Base-by-base conservation (phyloP, 2,113 vertebrate genomes). In the Lepus europaeus region DNA sequence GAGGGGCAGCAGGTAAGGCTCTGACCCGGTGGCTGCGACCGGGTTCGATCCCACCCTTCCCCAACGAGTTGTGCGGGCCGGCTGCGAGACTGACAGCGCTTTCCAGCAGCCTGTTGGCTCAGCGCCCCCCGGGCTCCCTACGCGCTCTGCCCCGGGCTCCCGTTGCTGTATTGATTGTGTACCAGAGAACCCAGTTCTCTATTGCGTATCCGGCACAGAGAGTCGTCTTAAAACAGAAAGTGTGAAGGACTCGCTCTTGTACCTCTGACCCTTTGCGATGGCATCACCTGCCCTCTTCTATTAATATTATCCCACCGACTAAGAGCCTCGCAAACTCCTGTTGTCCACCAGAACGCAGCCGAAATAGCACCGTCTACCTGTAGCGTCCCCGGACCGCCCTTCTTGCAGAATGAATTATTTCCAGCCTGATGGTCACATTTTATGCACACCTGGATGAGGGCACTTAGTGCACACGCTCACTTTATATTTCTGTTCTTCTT, bases 1-100 rank as follows among this genome's bases (percentile, higher is more conserved):
- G 74, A 87, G 92, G 96, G 94, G 87, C 72, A 12, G 95, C 97
- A 97, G 97, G 97, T 97, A 97, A 96, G 97, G 80, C 69, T 87
- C 23, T 1, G 13, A 39, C n/a, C 70, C 4, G 87, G 80, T 23
- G 90, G n/a, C 87, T 53, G 36, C 4, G 81, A 79, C 69, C 88
- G 13, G 74, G 51, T 39, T 89, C n/a, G 23, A 85, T 29, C 33
- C 74, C 74, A 10, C 33, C 23, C n/a, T 56, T 73, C 14, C 45
- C 33, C 0, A 64, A 2, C 51, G 23, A 45, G 45, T 59, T 64
- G 61, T 36, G 77, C 3, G 36, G 80, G 77, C 70, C 61, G 4
- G 78, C 66, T 45, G 16, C 56, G 10, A 22, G 45, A 5, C 9
- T 29, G 86, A 33, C 82, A 20, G 2, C 20, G 80, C 22, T 53